phyloP scores from a whole-genome alignment of 2,888 invertebrate species.

The Anorthoa munda region DNA sequence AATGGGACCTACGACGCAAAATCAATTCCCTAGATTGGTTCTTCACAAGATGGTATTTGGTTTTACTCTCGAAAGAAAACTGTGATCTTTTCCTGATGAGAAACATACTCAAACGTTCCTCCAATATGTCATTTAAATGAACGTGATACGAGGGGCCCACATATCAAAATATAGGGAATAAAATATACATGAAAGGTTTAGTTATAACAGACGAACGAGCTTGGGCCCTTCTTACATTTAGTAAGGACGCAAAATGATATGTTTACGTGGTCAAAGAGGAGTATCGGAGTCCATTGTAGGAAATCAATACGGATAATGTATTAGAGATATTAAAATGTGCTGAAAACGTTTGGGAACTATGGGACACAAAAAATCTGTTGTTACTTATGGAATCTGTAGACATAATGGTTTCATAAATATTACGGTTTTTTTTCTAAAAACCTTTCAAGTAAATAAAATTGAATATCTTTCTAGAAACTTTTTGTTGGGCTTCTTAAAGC shows the following conservation, averaged over 20 bases:
- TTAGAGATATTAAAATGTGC: slow-evolving; percentile 86
- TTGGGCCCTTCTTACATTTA: slow-evolving; percentile 80
- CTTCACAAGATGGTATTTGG: slow-evolving; percentile 81
- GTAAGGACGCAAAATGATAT: slow-evolving; percentile 80
- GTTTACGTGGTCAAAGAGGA: slow-evolving; percentile 84
- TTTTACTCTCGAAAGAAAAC: slow-evolving; percentile 83
- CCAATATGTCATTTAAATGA: slow-evolving; percentile 89
- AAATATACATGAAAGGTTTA: slow-evolving; percentile 89
- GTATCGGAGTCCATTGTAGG: slow-evolving; percentile 81
- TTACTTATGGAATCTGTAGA: slow-evolving; percentile 68
- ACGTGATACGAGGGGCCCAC: slow-evolving; percentile 83
- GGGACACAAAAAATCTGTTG: slow-evolving; percentile 73
- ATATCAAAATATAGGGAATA: slow-evolving; percentile 86
- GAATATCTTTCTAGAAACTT: not conserved
- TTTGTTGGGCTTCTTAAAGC: slow-evolving; percentile 1
- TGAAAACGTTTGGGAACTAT: slow-evolving; percentile 72
- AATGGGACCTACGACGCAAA: slow-evolving; percentile 71
- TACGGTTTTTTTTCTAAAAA: slow-evolving; percentile 22
- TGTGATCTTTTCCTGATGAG: slow-evolving; percentile 81
- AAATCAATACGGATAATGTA: slow-evolving; percentile 87
- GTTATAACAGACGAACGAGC: slow-evolving; percentile 83
- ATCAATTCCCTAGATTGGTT: slow-evolving; percentile 83
- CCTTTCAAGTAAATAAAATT: not conserved
- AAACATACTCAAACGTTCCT: slow-evolving; percentile 84
- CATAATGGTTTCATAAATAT: slow-evolving; percentile 68